Percentiles rank a stretch among this genome's conserved stretches.
Evolutionary conservation across 2,888 invertebrate species (phyloP).

Genomic region (Polietes domitor): DNA sequence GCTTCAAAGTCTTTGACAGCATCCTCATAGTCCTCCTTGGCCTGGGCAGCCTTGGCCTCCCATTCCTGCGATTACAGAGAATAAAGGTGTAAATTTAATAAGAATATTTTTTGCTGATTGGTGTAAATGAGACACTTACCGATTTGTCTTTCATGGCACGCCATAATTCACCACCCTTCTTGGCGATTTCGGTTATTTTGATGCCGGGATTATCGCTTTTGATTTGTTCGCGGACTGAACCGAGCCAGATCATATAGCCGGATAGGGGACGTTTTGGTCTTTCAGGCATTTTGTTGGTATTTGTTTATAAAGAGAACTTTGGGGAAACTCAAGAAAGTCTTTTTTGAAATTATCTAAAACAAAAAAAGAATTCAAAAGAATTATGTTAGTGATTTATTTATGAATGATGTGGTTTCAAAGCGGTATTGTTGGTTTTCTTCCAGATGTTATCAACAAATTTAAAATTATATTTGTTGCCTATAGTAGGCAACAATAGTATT

Average conservation of each 20-base stretch:
- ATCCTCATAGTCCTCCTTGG: conserved; percentile 93
- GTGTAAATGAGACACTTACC: conserved; percentile 81
- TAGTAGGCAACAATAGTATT: too few relatives aligned
- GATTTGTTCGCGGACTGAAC: conserved; percentile 90
- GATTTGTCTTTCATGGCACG: conserved; percentile 91
- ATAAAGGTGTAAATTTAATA: conserved; percentile 10
- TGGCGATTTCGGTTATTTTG: conserved; percentile 93
- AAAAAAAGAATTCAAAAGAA: neutral
- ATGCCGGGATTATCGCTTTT: conserved; percentile 94
- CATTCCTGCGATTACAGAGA: conserved; percentile 85
- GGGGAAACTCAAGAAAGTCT: neutral
- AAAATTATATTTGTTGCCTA: too few relatives aligned
- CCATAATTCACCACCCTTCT: conserved; percentile 97
- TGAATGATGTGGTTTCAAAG: too few relatives aligned
- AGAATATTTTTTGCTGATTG: neutral
- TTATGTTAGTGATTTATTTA: too few relatives aligned
- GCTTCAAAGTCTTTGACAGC: conserved; percentile 94
- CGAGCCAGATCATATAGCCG: conserved; percentile 97
- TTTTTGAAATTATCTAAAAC: neutral
- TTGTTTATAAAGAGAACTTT: neutral
- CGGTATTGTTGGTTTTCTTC: too few relatives aligned
- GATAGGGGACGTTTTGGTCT: conserved; percentile 95
- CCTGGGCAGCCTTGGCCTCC: conserved; percentile 93
- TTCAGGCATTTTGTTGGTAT: conserved; percentile 86
- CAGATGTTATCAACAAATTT: too few relatives aligned